Evolutionary conservation across 2,888 invertebrate species (phyloP).

Genomic region (Drosophila nigricruria): DNA sequence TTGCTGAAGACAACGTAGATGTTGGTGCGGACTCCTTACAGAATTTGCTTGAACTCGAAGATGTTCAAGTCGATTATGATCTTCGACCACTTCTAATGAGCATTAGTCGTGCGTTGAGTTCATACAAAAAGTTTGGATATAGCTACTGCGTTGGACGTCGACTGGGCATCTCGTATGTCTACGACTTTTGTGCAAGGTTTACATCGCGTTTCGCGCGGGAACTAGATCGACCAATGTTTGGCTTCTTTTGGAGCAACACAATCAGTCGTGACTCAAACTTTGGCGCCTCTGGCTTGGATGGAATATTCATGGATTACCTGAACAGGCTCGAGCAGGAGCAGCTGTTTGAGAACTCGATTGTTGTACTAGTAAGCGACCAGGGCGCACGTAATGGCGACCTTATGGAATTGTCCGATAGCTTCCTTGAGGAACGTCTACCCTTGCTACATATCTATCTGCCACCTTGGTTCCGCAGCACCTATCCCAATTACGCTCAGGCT

Average conservation of each 20-base stretch:
- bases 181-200: constrained; percentile 89
- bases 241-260: constrained; percentile 90
- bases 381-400: constrained; percentile 90
- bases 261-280: constrained; percentile 89
- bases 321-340: constrained; percentile 86
- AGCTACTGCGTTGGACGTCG: constrained; percentile 87
- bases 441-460: constrained; percentile 90
- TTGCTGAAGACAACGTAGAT: constrained; percentile 89
- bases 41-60: constrained; percentile 85
- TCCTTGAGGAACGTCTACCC: constrained; percentile 91
- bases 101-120: constrained; percentile 86
- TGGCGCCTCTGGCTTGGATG: constrained; percentile 88
- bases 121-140: constrained; percentile 12
- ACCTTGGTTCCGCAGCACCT: constrained; percentile 86
- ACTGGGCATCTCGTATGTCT: constrained; percentile 87
- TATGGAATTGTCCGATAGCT: constrained; percentile 88
- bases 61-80: constrained; percentile 91
- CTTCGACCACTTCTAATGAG: constrained; percentile 89
- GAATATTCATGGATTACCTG: constrained; percentile 87
- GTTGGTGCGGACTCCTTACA: neutral
- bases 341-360: constrained; percentile 87
- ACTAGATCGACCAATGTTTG: constrained; percentile 87
- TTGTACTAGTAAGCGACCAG: constrained; percentile 91
- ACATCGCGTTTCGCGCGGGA: constrained; percentile 87
- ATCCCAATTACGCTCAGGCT: constrained; percentile 86